Base-by-base conservation (phyloP, 2,113 vertebrate genomes). In the Romanogobio albipinnatus region DNA sequence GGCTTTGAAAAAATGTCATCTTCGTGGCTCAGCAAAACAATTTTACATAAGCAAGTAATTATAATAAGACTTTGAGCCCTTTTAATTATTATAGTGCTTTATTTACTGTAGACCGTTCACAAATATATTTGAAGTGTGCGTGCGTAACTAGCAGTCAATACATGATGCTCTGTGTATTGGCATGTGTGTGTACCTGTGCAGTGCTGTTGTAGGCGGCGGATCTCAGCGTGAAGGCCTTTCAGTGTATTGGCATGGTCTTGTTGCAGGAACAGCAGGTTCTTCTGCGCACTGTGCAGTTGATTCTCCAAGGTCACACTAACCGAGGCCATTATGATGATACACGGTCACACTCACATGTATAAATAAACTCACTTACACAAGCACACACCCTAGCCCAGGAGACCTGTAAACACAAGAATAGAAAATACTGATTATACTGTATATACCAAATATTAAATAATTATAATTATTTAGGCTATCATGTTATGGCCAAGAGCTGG, bases 241-340 rank as follows among this genome's bases (percentile, higher is more conserved):
- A 99, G 92, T 0, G 97, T 99, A 92, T 85, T 95, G 85, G 97
- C 96, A 0, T 99, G 98, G 59, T 99, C 97, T 76, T 97, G 95
- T 93, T 99, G 98, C 9, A 99, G 96, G 85, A 99, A 99, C 33
- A 97, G 89, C 83, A 99, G 95, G 89, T 99, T 99, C 90, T 99
- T 99, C 94, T 99, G 97, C 1, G 98, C 96, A 0, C 98, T 99
- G 75, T 99, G 97, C 74, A 99, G 91, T 93, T 99, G 97, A 90
- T 98, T 99, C 93, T 99, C 98, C 94, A 99, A 93, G 89, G 95
- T 96, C 3, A 96, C 92, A 19, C 92, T 93, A 86, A 89, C 91
- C 0, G 96, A 91, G 5, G 97, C 97, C 98, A 99, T 99, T 91
- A 90, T 92, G 86, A 89, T 86, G 88, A 85, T 74, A 83, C 77